These are phyloP conservation scores for Branchinecta lindahli DNA, from an alignment of 1,140 invertebrate species.

Conservation along the genomic window DNA sequence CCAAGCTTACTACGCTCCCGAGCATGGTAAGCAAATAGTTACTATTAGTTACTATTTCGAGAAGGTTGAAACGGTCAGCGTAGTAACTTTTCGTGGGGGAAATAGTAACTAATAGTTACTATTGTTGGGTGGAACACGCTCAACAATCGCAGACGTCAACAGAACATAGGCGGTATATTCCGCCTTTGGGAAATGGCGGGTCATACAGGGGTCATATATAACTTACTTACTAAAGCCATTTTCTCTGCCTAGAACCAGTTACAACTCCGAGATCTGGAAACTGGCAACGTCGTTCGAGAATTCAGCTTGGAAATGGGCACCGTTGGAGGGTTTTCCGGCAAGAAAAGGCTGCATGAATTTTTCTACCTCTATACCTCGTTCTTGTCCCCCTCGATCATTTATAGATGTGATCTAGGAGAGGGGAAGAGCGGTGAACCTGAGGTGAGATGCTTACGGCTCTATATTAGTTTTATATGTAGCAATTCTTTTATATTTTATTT, in stretches of 20 bases:
- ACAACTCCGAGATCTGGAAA: constrained; percentile 57
- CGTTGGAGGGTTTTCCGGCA: constrained; percentile 63
- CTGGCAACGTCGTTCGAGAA: constrained; percentile 50
- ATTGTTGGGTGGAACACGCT: too few relatives aligned
- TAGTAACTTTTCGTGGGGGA: too few relatives aligned
- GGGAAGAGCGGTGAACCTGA: constrained; percentile 41
- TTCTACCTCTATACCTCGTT: constrained; percentile 92
- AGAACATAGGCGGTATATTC: neutral
- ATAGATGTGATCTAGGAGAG: constrained; percentile 60
- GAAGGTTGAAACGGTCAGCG: too few relatives aligned
- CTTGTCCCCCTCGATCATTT: constrained; percentile 77
- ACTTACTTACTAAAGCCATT: constrained; percentile 13
- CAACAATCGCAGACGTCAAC: neutral
- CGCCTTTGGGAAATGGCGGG: neutral
- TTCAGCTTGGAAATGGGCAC: constrained; percentile 75
- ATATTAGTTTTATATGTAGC: neutral
- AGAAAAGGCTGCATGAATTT: constrained; percentile 69
- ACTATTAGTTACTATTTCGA: too few relatives aligned
- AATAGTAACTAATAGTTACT: too few relatives aligned
- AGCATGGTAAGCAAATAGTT: too few relatives aligned
- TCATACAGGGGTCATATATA: neutral
- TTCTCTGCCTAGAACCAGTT: constrained; percentile 49
- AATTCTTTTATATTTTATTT: too few relatives aligned
- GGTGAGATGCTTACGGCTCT: constrained; percentile 32
- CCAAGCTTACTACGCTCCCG: too few relatives aligned